phyloP scores from a whole-genome alignment of 30 jellyfish, hydroid and myxozoan genomes.

The Chironex yamaguchii region DNA sequence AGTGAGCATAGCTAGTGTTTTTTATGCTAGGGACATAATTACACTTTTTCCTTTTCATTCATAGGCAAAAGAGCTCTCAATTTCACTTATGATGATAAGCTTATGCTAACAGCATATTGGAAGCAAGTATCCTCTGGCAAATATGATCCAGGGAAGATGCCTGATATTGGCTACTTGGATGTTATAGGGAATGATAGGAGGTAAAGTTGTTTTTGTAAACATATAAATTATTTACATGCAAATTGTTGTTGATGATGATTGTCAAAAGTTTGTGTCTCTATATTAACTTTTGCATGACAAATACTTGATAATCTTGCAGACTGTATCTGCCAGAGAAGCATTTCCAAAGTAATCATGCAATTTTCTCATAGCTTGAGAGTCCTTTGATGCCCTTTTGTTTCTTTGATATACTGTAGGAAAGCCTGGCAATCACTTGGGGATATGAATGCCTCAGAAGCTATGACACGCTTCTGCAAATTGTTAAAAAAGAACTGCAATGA shows the following conservation, averaged over 20 bases:
- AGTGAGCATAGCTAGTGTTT: too few species aligned
- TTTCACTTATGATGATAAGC: constrained; percentile 78
- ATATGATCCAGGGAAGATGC: constrained; percentile 82
- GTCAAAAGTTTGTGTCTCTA: too few species aligned
- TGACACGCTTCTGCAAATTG: constrained; percentile 70
- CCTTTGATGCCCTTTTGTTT: too few species aligned
- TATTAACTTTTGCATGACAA: too few species aligned
- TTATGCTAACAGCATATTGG: constrained; percentile 87
- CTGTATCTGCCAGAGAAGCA: too few species aligned
- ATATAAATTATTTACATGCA: neutral
- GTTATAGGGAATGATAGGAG: constrained; percentile 98
- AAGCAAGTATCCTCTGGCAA: constrained; percentile 95
- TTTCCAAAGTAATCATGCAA: too few species aligned
- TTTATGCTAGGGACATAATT: too few species aligned
- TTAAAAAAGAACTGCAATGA: constrained; percentile 70
- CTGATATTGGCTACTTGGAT: constrained; percentile 98
- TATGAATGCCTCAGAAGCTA: constrained; percentile 75
- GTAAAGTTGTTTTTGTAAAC: constrained; percentile 8
- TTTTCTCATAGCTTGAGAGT: too few species aligned
- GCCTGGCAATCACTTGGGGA: constrained; percentile 95
- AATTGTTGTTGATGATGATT: too few species aligned
- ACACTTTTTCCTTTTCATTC: too few species aligned
- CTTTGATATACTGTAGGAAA: too few species aligned
- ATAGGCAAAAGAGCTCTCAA: constrained; percentile 76
- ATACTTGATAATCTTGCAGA: too few species aligned